Conservation (phyloP, 2,888 invertebrate species). For the Orthosia incerta region DNA sequence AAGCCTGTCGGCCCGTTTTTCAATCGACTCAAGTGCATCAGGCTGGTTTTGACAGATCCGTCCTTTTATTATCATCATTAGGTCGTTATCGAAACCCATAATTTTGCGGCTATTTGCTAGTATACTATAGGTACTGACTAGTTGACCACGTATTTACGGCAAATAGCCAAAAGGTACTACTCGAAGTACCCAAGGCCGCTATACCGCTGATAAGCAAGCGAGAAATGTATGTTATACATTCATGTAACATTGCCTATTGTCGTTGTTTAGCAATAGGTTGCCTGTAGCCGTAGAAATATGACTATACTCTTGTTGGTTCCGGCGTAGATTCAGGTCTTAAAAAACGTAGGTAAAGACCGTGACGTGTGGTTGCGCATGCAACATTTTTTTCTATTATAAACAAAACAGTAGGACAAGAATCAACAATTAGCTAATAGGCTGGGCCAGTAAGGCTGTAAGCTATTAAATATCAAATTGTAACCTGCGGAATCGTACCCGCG, state of each 20-base stretch:
- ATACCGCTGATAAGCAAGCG: background rate
- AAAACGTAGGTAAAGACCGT: background rate
- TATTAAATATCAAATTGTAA: background rate
- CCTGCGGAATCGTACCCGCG: background rate
- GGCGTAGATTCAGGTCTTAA: background rate
- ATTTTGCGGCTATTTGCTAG: no score
- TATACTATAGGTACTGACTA: no score
- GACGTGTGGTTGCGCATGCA: background rate
- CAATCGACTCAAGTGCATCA: no score
- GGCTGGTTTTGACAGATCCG: no score
- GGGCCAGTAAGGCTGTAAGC: background rate
- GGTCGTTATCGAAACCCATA: no score
- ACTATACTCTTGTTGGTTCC: background rate
- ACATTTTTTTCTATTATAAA: background rate
- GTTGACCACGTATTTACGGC: background rate
- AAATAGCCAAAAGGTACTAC: background rate
- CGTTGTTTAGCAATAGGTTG: background rate
- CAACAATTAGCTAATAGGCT: no score
- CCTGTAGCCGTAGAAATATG: constrained; percentile 1
- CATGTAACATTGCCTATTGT: background rate
- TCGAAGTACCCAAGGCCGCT: background rate
- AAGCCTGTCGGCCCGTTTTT: no score
- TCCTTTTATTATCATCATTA: no score
- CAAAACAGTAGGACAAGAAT: background rate
- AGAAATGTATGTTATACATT: background rate